Conservation (phyloP, 2,888 invertebrate species). For the Acanthosepion lycidas region DNA sequence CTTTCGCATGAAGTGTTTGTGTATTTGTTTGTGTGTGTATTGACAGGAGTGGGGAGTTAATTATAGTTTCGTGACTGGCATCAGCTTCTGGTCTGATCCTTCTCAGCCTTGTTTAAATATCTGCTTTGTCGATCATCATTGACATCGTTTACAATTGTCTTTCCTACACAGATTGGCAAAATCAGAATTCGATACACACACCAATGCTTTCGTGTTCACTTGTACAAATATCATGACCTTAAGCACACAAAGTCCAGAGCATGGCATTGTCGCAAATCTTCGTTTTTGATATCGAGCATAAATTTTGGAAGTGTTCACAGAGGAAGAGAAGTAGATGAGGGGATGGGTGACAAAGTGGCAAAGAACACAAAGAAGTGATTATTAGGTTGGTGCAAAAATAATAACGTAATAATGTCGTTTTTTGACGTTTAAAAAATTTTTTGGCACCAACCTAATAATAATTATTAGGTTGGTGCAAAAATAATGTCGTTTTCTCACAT, state of each 20-base stretch:
- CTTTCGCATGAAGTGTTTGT: background rate
- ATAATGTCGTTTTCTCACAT: no score
- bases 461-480: no score
- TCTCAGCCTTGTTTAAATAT: background rate
- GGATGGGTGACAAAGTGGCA: background rate
- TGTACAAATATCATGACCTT: background rate
- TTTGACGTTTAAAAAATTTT: no score
- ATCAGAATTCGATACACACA: background rate
- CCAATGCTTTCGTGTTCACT: background rate
- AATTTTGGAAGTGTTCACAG: background rate
- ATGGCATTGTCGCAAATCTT: background rate
- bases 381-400: no score
- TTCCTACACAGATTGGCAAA: background rate
- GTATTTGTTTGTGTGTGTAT: no score
- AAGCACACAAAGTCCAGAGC: background rate
- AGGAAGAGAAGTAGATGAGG: background rate
- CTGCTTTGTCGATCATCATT: background rate
- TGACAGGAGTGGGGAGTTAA: background rate
- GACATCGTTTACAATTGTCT: background rate
- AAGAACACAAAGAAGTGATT: background rate
- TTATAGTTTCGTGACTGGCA: background rate
- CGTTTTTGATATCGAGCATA: no score
- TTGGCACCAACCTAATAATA: no score
- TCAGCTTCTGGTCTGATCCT: background rate
- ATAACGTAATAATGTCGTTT: no score